phyloP scores from a whole-genome alignment of 2,113 vertebrate species.

The Spea bombifrons region DNA sequence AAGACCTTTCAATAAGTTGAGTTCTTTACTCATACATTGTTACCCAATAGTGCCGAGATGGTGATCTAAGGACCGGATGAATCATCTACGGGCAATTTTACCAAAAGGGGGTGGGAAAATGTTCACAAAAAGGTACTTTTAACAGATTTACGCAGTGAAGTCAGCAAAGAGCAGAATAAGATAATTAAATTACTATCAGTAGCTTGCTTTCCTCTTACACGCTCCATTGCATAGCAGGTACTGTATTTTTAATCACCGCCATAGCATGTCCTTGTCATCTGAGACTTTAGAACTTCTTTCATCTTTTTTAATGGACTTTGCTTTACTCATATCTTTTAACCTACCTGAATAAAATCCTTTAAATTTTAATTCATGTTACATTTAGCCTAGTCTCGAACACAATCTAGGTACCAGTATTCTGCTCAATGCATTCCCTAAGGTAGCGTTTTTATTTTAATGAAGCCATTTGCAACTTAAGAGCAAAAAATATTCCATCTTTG shows the following conservation, averaged over 20 bases:
- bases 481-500: constrained; percentile 80
- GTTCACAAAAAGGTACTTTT: too few relatives aligned
- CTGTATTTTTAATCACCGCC: constrained; percentile 58
- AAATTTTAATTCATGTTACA: constrained; percentile 99
- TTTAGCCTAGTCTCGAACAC: constrained; percentile 98
- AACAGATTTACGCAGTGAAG: too few relatives aligned
- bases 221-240: constrained; percentile 54
- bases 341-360: constrained; percentile 97
- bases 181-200: too few relatives aligned
- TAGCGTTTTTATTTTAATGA: constrained; percentile 99
- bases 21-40: too few relatives aligned
- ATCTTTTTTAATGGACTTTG: constrained; percentile 93
- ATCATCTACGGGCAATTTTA: too few relatives aligned
- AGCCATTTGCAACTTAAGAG: constrained; percentile 97
- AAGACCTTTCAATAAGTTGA: too few relatives aligned
- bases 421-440: constrained; percentile 88
- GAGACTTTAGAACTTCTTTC: constrained; percentile 77
- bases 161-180: too few relatives aligned
- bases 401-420: constrained; percentile 91
- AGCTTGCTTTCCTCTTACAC: too few relatives aligned
- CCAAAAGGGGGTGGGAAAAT: too few relatives aligned
- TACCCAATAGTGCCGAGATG: too few relatives aligned
- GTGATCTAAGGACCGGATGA: too few relatives aligned
- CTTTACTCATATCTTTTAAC: constrained; percentile 78
- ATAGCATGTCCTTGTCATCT: constrained; percentile 63